Conservation (phyloP, 1,140 invertebrate species). For the Danaus melanippus region DNA sequence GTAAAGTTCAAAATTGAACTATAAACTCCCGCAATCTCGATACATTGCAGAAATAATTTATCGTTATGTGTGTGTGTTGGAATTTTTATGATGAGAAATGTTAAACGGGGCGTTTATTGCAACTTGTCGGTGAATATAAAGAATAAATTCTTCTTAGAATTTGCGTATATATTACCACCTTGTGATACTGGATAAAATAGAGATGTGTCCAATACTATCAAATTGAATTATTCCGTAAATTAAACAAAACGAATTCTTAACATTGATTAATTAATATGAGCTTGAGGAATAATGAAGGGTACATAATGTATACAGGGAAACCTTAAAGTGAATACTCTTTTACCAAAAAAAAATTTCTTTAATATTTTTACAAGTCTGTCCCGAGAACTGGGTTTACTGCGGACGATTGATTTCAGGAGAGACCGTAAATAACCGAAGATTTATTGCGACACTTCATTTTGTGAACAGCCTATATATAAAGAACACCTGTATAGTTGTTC, state of each 20-base stretch:
- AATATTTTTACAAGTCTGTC: constrained; percentile 20
- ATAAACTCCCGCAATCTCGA: constrained; percentile 19
- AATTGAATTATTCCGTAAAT: too few species aligned
- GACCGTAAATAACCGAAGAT: constrained; percentile 24
- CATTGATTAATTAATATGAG: too few species aligned
- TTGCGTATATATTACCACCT: too few species aligned
- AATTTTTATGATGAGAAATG: constrained; percentile 30
- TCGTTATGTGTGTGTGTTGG: constrained; percentile 13
- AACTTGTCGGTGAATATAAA: not conserved
- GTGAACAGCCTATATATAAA: constrained; percentile 13
- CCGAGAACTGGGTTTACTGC: constrained; percentile 16
- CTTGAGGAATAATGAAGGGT: too few species aligned
- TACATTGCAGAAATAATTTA: constrained; percentile 27
- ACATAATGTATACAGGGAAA: too few species aligned
- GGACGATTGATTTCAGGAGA: constrained; percentile 26
- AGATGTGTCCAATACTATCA: too few species aligned
- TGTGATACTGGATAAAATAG: too few species aligned
- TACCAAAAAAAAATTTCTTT: too few species aligned
- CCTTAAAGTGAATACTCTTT: too few species aligned
- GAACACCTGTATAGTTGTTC: constrained; percentile 15
- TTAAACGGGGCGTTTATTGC: constrained; percentile 19
- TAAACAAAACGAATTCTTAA: too few species aligned
- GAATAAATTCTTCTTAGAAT: too few species aligned
- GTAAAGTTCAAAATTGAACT: constrained; percentile 42
- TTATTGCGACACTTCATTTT: constrained; percentile 26